Evolutionary conservation across 2,888 invertebrate genomes (phyloP), one percentile per base, ranked within the genome.

Genomic region (Pedicia rivosa): DNA sequence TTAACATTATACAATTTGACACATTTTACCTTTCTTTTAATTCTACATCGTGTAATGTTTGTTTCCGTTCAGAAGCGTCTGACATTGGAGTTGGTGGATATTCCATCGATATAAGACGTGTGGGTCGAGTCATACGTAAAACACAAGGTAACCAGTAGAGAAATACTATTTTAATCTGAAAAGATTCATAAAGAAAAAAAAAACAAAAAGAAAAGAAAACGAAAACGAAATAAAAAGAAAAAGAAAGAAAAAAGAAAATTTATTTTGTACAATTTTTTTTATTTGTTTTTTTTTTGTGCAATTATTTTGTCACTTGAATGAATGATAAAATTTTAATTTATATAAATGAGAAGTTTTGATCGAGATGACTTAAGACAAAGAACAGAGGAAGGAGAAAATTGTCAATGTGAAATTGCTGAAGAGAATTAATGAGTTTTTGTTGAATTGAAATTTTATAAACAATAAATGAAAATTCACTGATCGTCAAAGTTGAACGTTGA

Each of bases 81-180:
- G 69, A 67, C 46, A 68, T 62, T 45, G 69, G 69, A 46, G 59
- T 61, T 49, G 60, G 55, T 47, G 62, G 58, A 48, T 62, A 62
- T 45, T 62, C 61, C 52, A 60, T 57, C 44, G 65, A 62, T 42
- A 63, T 50, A 31, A 64, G 60, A 51, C 72, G 65, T 50, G 72
- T 74, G 47, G 76, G 73, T 54, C 74, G 70, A 53, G 80, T 79
- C 95, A 98, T 97, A 54, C 94, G 78, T 58, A 97, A 72, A 52
- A 95, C 65, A 77, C 91, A 92, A 50, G 98, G 97, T 64, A 98
- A 71, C 92, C 95, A 97, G 64, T 86, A 84, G 55, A 97, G 75
- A 66, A 98, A 88, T 57, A 95, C 77, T 55, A 82, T 72, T 61
- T 79, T 82, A 55, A 90, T 78, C 88, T 88, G 64, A 12, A 58